Percentiles rank a stretch among this genome's conserved stretches.
Conservation (phyloP, 2,113 vertebrate species). For the Lepisosteus oculatus region DNA sequence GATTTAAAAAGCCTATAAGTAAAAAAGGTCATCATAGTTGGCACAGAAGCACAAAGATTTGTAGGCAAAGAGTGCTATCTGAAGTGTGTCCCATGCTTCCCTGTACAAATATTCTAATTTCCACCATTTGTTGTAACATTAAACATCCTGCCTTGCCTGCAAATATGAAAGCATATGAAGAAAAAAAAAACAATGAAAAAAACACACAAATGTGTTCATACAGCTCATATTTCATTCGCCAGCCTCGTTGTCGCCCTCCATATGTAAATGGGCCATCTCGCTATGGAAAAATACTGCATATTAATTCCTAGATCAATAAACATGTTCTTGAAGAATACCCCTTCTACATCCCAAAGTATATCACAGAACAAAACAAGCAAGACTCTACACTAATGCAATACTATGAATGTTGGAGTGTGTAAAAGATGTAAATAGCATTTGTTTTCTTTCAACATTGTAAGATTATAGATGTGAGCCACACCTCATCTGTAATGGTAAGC, state of each 20-base stretch:
- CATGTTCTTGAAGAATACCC: constrained; percentile 55
- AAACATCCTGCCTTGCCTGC: not conserved
- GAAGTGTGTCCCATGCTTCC: not conserved
- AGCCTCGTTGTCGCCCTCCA: constrained; percentile 34
- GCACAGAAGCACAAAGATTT: not conserved
- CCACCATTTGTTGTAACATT: not conserved
- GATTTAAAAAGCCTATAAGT: not conserved
- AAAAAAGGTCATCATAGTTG: constrained; percentile 10
- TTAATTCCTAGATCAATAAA: constrained; percentile 69
- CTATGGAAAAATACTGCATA: constrained; percentile 48
- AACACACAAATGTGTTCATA: not conserved
- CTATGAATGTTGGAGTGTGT: too few species aligned
- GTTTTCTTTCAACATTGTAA: too few species aligned
- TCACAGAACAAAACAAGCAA: too few species aligned
- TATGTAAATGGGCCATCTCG: constrained; percentile 64
- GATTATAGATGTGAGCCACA: too few species aligned
- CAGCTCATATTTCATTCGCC: constrained; percentile 55
- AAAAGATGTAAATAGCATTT: too few species aligned
- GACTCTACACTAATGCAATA: too few species aligned
- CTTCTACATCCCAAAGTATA: not conserved
- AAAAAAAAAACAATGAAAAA: not conserved
- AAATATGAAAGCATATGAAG: constrained; percentile 19
- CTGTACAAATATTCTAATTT: not conserved
- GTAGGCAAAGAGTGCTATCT: not conserved
- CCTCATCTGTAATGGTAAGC: too few species aligned